A percentile compares a stretch with the other conserved stretches of the same genome.
These are phyloP conservation scores for Hesperophylax magnus DNA, from an alignment of 1,140 invertebrate genomes.

Conservation along the genomic window DNA sequence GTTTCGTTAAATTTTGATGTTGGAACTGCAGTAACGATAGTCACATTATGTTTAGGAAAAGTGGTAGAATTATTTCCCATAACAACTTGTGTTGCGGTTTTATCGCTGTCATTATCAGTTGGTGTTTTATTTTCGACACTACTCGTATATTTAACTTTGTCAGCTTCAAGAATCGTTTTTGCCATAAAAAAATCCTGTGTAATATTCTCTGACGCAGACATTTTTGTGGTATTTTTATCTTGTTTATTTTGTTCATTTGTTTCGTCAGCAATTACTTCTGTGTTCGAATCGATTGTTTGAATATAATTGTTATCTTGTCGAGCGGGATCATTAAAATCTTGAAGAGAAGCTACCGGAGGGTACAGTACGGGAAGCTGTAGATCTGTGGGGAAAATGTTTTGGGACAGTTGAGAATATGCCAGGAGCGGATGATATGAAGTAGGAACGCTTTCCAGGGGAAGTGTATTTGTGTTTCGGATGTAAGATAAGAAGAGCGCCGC, in stretches of 20 bases:
- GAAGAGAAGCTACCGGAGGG: conserved; percentile 30
- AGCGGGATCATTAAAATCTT: background rate
- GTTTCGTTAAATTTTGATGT: too few species aligned
- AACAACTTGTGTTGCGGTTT: too few species aligned
- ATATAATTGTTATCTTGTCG: background rate
- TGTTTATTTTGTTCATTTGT: background rate
- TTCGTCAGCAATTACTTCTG: background rate
- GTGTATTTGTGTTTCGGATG: conserved; percentile 42
- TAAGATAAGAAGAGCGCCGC: conserved; percentile 42
- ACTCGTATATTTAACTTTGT: too few species aligned
- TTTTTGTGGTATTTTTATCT: background rate
- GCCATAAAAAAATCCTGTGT: background rate
- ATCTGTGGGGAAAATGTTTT: conserved; percentile 43
- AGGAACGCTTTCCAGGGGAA: conserved; percentile 6
- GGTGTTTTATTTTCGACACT: too few species aligned
- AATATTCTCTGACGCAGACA: background rate
- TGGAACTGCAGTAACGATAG: too few species aligned
- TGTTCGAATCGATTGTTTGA: background rate
- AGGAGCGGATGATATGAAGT: conserved; percentile 15
- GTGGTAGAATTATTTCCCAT: too few species aligned
- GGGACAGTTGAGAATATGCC: background rate
- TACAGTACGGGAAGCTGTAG: conserved; percentile 49
- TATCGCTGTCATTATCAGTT: too few species aligned
- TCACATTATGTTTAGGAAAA: too few species aligned
- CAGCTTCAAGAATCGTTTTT: too few species aligned